Base-by-base conservation (phyloP, 1,140 invertebrate species). In the Bombus consobrinus region DNA sequence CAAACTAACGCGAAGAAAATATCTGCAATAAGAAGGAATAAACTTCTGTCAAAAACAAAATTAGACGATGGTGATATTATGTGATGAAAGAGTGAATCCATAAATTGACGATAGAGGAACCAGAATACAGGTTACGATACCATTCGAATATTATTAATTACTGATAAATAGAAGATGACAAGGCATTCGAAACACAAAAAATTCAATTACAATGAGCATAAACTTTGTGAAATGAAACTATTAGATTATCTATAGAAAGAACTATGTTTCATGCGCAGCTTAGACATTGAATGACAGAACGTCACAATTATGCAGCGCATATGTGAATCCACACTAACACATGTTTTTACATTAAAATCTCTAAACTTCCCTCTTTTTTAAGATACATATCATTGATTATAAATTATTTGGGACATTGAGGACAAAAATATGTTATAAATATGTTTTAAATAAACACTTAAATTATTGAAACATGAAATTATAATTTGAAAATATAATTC, bases 1-100 rank as follows among this genome's bases (percentile, higher is more conserved):
- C 8, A 37, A 72, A 72, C 25, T 71, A 73, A 72, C 32, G 32
- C 2, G 43, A 78, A 41, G 9, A 32, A 41, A 62, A 39, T 80
- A 85, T 73, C 83, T 85, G 57, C 6, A 85, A 80, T 25, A 53
- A 62, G n/a, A 43, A 37, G 3, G 13, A n/a, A 64, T 13, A 25
- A 72, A 37, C 2, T 4, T 71, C 5, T 22, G 12, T 72, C 43
- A 80, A 25, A 80, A 39, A 32, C n/a, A 77, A 53, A 22, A 53
- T 39, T 8, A 34, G 5, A 32, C 1, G 12, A 69, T 41, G 9
- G 59, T 3, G 47, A 18, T 22, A 4, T 59, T 47, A 69, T 37
- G 1, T 12, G 12, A 28, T 78, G 3, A 62, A n/a, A 34, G n/a
- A 57, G 37, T 43, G 1, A 71, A 72, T 12, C 18, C n/a, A 59